phyloP scores from a whole-genome alignment of 2,797 vertebrate genomes.

The Distichodus sexfasciatus region DNA sequence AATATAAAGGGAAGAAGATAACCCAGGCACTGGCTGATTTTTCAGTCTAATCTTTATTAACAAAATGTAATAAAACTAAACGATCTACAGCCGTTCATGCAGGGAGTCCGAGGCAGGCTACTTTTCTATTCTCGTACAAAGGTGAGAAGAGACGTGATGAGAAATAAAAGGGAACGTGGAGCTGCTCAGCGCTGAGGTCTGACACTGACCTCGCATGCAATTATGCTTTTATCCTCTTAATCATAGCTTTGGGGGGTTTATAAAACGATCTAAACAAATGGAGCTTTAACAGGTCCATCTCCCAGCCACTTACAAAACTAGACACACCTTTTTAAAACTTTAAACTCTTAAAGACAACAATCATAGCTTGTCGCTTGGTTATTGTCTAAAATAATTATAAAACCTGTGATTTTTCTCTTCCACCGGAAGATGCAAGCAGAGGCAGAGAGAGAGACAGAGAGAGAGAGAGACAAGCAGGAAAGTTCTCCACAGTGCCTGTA shows the following conservation, averaged over 20 bases:
- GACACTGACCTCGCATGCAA: conserved; percentile 24
- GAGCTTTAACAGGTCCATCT: neutral
- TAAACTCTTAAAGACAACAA: neutral
- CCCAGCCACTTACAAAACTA: neutral
- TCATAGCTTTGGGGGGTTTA: neutral
- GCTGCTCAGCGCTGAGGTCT: neutral
- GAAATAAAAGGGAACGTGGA: neutral
- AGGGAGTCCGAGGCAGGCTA: neutral
- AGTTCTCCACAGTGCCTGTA: neutral
- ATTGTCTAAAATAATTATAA: neutral
- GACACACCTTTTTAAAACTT: neutral
- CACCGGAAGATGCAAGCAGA: neutral
- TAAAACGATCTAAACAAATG: conserved; percentile 22
- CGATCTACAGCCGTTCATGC: neutral
- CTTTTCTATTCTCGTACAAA: conserved; percentile 67
- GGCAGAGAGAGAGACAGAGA: neutral
- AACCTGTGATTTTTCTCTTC: neutral
- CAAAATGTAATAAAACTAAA: conserved; percentile 92
- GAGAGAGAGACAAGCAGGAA: neutral
- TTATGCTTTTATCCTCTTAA: conserved; percentile 1
- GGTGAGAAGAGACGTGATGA: conserved; percentile 77
- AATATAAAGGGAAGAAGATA: too few relatives aligned
- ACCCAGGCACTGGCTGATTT: neutral
- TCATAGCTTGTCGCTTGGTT: neutral
- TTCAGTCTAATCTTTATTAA: conserved; percentile 79